These are phyloP conservation scores for Hippocampus abdominalis DNA, from an alignment of 2,113 vertebrate species.

Conservation along the genomic window DNA sequence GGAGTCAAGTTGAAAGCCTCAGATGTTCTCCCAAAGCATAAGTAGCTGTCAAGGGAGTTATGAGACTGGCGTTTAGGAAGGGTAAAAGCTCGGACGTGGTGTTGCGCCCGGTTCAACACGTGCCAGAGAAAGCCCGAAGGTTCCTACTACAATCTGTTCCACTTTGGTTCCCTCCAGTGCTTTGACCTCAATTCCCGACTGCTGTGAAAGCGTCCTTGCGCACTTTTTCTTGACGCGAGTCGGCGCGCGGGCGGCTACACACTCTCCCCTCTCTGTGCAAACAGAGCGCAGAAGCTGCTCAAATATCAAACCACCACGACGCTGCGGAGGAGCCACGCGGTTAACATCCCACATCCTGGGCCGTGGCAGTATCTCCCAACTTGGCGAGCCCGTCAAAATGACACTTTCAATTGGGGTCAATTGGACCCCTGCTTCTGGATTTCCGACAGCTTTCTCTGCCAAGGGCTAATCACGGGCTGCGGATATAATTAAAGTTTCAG, in stretches of 20 bases:
- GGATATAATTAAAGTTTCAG: conserved; percentile 68
- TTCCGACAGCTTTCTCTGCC: conserved; percentile 60
- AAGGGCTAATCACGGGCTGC: conserved; percentile 61
- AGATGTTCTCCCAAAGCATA: conserved; percentile 41
- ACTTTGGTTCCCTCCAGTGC: conserved; percentile 63
- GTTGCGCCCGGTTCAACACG: conserved; percentile 67
- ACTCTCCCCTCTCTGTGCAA: conserved; percentile 27
- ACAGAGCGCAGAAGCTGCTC: conserved; percentile 34
- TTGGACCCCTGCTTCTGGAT: conserved; percentile 71
- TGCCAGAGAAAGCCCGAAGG: conserved; percentile 67
- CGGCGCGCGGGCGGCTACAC: conserved; percentile 33
- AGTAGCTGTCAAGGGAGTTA: conserved; percentile 44
- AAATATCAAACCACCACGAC: conserved; percentile 51
- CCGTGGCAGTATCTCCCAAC: conserved; percentile 48
- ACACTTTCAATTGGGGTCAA: conserved; percentile 78
- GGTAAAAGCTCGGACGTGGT: conserved; percentile 61
- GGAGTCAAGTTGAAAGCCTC: conserved; percentile 24
- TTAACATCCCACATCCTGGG: conserved; percentile 51
- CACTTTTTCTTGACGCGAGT: conserved; percentile 55
- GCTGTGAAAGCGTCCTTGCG: conserved; percentile 61
- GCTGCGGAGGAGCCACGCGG: conserved; percentile 38
- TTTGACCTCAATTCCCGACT: conserved; percentile 71
- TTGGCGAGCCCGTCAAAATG: conserved; percentile 66
- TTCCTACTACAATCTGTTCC: conserved; percentile 73
- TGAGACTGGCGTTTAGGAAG: conserved; percentile 40